Evolutionary conservation across 2,797 vertebrate species (phyloP), one percentile per base, ranked within the genome.

Genomic region (Pseudochaenichthys georgianus): DNA sequence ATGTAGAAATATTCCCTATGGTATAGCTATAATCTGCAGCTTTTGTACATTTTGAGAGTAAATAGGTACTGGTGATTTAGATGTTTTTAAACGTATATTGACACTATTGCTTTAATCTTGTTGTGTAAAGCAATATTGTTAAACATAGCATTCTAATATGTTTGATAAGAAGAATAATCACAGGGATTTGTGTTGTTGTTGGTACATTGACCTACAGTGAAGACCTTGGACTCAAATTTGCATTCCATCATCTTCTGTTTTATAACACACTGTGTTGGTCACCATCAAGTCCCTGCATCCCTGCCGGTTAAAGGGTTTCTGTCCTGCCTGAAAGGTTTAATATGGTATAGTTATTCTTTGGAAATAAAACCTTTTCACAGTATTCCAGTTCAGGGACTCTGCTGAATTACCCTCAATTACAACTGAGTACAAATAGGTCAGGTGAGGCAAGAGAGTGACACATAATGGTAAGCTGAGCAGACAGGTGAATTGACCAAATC

Each of bases 401-500:
- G 52, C 46, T 59, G 52, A 45, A 47, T 77, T 43, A 19, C 13
- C 13, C 9, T 51, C 58, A 47, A 57, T 48, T 16, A 53, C 6
- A 70, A 69, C 10, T 17, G 52, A 52, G 38, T 23, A 61, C 31
- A 57, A 79, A 59, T 15, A 58, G 77, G 85, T 85, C 79, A 87
- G 59, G 45, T 75, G 38, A 81, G 77, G 75, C 61, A 64, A 81
- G 69, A 38, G 31, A 63, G 52, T 53, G 70, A 50, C 10, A n/a
- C 11, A 52, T 77, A 73, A 70, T 5, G 45, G 53, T 75, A 75
- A 77, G 41, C 43, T 41, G 43, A 65, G 70, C 75, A 69, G 82
- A 21, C 70, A 86, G 85, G 85, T 87, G 82, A 79, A 78, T 31
- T 21, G 74, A 72, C 45, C 75, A 42, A 62, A 84, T 80, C 52